These are phyloP conservation scores for Lumbricus terrestris DNA, from an alignment of 2,888 invertebrate genomes.

Conservation along the genomic window DNA sequence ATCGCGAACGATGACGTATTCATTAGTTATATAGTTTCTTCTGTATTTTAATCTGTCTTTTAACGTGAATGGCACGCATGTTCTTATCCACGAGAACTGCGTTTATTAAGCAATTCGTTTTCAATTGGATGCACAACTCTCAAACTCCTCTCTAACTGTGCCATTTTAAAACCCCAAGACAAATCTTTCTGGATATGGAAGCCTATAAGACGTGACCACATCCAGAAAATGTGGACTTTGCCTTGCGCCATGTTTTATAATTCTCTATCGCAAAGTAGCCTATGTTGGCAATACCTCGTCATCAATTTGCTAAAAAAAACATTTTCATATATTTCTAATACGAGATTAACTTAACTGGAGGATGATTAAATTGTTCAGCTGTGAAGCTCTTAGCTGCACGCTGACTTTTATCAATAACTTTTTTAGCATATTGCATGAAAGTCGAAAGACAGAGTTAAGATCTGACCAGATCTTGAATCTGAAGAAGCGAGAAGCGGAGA, in stretches of 20 bases:
- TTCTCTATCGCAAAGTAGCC: too few species aligned
- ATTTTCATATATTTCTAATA: too few species aligned
- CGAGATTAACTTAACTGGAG: too few species aligned
- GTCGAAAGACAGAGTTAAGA: not conserved
- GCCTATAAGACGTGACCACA: not conserved
- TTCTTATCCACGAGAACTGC: not conserved
- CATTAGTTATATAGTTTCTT: too few species aligned
- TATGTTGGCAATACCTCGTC: too few species aligned
- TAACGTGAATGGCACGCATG: too few species aligned
- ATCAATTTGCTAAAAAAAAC: too few species aligned
- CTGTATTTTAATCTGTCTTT: too few species aligned
- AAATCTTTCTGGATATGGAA: not conserved
- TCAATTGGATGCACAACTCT: not conserved
- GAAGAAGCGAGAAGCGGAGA: constrained; percentile 35
- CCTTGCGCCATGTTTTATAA: too few species aligned
- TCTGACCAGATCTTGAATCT: constrained; percentile 34
- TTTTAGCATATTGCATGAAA: too few species aligned
- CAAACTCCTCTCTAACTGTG: not conserved
- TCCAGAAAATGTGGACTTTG: not conserved
- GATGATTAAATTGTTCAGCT: not conserved
- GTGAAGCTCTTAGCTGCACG: not conserved
- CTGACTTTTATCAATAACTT: not conserved
- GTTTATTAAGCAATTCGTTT: not conserved
- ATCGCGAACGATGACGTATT: too few species aligned
- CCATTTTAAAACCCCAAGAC: not conserved